phyloP scores from a whole-genome alignment of 2,888 invertebrate species.

The Allophyes oxyacanthae region DNA sequence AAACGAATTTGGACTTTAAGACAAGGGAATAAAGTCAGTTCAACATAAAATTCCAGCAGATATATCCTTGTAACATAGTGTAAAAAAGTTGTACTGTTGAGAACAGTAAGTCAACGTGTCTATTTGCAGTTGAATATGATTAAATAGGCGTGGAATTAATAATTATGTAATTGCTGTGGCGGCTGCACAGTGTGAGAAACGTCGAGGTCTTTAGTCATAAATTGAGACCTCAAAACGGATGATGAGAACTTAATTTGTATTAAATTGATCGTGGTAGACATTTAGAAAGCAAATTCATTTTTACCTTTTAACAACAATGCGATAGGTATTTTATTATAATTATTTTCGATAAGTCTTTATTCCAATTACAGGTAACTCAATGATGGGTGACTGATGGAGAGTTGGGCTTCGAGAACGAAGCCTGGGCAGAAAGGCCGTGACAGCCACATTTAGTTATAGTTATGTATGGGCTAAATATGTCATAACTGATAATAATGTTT shows the following conservation, averaged over 20 bases:
- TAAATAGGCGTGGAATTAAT: constrained; percentile 62
- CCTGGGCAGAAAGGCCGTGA: too few relatives aligned
- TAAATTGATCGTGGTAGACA: constrained; percentile 35
- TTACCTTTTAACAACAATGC: constrained; percentile 12
- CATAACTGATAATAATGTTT: too few relatives aligned
- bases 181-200: constrained; percentile 43
- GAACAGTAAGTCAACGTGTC: constrained; percentile 42
- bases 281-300: constrained; percentile 21
- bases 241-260: constrained; percentile 39
- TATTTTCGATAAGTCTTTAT: too few relatives aligned
- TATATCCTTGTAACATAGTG: constrained; percentile 25
- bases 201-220: constrained; percentile 18
- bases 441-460: too few relatives aligned
- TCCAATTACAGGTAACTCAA: too few relatives aligned
- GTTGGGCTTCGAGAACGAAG: too few relatives aligned
- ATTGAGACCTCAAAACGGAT: constrained; percentile 46
- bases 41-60: background rate
- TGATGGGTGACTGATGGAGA: too few relatives aligned
- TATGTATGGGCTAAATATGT: too few relatives aligned
- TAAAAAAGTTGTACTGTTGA: constrained; percentile 32
- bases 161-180: constrained; percentile 57
- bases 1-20: constrained; percentile 52
- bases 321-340: too few relatives aligned
- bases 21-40: constrained; percentile 11
- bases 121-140: constrained; percentile 56